Evolutionary conservation across 2,797 vertebrate species (phyloP), one percentile per base, ranked within the genome.

Genomic region (Poeciliopsis infans): DNA sequence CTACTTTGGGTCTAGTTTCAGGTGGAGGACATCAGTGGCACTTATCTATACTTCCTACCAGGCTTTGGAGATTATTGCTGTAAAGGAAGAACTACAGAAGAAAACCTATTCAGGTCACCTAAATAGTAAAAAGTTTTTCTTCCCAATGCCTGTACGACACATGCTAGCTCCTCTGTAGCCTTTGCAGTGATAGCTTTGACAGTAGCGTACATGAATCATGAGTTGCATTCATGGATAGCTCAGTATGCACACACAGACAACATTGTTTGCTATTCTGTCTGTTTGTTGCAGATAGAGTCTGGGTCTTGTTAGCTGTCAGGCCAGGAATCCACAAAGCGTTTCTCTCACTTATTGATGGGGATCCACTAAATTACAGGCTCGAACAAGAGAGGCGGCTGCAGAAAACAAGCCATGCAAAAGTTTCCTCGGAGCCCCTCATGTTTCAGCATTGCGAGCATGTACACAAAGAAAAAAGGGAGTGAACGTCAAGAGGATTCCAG

Each of bases 1-100:
- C 96, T 96, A 96, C 93, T 91, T 90, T 88, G 83, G 96, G 95
- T 93, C 95, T 94, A 92, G 95, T 96, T 97, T 96, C 95, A 96
- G 95, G 95, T 94, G 94, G 93, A 94, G 96, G 95, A 95, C 96
- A 97, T 97, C 96, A 95, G 95, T 91, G 71, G 88, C 81, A 93
- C 90, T 95, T 95, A 97, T 96, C 96, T 96, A 94, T 92, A 94
- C 85, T 79, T 78, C 75, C 89, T 82, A 79, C 81, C 83, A 86
- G 88, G 79, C 89, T 85, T 86, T 83, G 79, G 83, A 91, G 90
- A 92, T 93, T 87, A 91, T 79, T 41, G 69, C 81, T 76, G 74
- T 89, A 90, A 90, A 87, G 85, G 88, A 85, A 81, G 83, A 91
- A 90, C 39, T 39, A 23, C 36, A 86, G 88, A 86, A 79, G 83